Evolutionary conservation across 1,140 invertebrate genomes (phyloP), one percentile per base, ranked within the genome.

Genomic region (Drosophila melanogaster): DNA sequence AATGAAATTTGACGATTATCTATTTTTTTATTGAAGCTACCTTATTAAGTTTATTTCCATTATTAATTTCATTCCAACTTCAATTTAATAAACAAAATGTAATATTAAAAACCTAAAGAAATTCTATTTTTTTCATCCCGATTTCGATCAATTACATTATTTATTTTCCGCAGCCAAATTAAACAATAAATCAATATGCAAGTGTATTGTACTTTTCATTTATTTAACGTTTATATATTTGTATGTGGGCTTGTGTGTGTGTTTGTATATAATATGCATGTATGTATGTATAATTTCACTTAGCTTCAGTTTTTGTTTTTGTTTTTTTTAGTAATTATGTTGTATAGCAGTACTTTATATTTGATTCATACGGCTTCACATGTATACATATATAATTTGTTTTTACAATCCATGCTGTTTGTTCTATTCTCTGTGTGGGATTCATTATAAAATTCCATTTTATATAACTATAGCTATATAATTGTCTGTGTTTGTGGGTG

Each of bases 221-320:
- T 67, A 67, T 67, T 67, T 67, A 67, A 67, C 64, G 64, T 67
- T 64, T 67, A 67, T 44, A 67, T 67, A 51, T 17, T 50, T 64
- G 35, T 49, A 41, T 64, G 64, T 66, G 58, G 33, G 24, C 17
- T 33, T 60, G 26, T 62, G 54, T 62, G 60, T 17, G 38, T 38
- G 55, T 46, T 50, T 66, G 37, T 64, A 67, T 51, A 51, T 64
- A 51, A 41, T 51, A 67, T 43, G 44, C 54, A 62, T 62, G 17
- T 62, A 59, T 55, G 55, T 33, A 64, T 67, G 35, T 61, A 51
- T 67, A 67, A 67, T 67, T 67, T 67, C 64, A 51, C 46, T 43
- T 67, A 67, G 64, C 64, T 64, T 67, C 54, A 56, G 54, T 41
- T 26, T 26, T 26, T 22, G 19, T 22, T 26, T 26, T 26, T n/a